phyloP scores from a whole-genome alignment of 1,140 invertebrate genomes.

The Chironomus tepperi region DNA sequence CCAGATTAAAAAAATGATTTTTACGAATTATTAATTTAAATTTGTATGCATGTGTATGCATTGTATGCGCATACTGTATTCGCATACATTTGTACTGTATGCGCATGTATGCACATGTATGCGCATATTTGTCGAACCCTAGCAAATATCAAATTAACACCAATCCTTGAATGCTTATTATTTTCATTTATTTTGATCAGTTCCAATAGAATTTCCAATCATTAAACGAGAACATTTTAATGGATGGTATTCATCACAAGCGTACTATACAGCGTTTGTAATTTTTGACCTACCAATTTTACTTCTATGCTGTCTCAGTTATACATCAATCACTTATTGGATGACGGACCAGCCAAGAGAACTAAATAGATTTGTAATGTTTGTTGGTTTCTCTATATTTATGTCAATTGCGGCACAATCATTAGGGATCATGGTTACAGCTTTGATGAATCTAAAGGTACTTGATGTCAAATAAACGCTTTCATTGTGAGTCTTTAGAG shows the following conservation, averaged over 20 bases:
- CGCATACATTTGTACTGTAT: too few relatives aligned
- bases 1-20: too few relatives aligned
- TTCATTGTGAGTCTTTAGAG: not conserved
- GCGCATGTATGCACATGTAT: too few relatives aligned
- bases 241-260: conserved; percentile 77
- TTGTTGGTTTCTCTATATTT: conserved; percentile 59
- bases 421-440: conserved; percentile 66
- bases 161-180: not conserved
- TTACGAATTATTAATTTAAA: too few relatives aligned
- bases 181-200: conserved; percentile 43
- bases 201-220: conserved; percentile 74
- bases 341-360: conserved; percentile 74
- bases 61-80: too few relatives aligned
- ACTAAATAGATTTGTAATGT: conserved; percentile 52
- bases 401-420: conserved; percentile 69
- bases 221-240: conserved; percentile 82
- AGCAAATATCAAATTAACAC: not conserved
- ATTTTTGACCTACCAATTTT: conserved; percentile 79
- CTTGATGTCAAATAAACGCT: not conserved
- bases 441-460: conserved; percentile 58
- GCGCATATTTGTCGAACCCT: too few relatives aligned
- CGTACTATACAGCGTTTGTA: conserved; percentile 79
- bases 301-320: conserved; percentile 43
- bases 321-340: conserved; percentile 62
- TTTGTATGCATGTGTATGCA: too few relatives aligned